Percentiles rank a stretch among this genome's conserved stretches.
Evolutionary conservation across 2,888 invertebrate species (phyloP).

Genomic region (Caenorhabditis sp.): DNA sequence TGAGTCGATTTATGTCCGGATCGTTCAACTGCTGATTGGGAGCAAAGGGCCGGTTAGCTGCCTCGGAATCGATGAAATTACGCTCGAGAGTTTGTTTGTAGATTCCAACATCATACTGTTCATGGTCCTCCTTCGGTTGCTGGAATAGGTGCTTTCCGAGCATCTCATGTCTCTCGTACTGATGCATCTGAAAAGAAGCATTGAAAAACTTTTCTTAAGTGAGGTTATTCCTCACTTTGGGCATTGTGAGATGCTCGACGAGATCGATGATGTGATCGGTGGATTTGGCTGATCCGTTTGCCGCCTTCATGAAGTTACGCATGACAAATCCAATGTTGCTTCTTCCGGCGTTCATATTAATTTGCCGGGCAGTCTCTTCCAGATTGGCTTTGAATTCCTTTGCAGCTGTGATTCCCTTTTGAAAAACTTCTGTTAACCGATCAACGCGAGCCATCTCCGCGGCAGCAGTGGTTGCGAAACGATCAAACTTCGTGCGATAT

Average conservation of each 20-base stretch:
- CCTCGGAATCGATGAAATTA: too few species aligned
- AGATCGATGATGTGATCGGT: slow-evolving; percentile 2
- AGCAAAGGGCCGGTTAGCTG: too few species aligned
- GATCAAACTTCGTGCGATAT: background rate
- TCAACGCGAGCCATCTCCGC: background rate
- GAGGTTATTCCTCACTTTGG: background rate
- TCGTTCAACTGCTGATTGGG: too few species aligned
- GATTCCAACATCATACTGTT: too few species aligned
- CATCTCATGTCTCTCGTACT: too few species aligned
- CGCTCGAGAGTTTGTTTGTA: too few species aligned
- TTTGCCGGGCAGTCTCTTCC: slow-evolving; percentile 15
- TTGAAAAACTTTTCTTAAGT: too few species aligned
- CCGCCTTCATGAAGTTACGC: slow-evolving; percentile 1
- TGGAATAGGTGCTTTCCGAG: too few species aligned
- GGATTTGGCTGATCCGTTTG: background rate
- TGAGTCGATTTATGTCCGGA: too few species aligned
- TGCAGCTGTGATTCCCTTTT: background rate
- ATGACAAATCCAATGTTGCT: background rate
- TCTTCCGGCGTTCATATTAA: background rate
- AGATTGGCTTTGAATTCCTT: background rate
- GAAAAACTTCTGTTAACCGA: background rate
- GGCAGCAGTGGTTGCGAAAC: too few species aligned
- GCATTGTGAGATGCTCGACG: background rate
- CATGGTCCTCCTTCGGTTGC: too few species aligned
- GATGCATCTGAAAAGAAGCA: too few species aligned